A percentile compares a stretch with the other conserved stretches of the same genome.
Evolutionary conservation across 2,888 invertebrate species (phyloP).

Genomic region (Spisula subtruncata): DNA sequence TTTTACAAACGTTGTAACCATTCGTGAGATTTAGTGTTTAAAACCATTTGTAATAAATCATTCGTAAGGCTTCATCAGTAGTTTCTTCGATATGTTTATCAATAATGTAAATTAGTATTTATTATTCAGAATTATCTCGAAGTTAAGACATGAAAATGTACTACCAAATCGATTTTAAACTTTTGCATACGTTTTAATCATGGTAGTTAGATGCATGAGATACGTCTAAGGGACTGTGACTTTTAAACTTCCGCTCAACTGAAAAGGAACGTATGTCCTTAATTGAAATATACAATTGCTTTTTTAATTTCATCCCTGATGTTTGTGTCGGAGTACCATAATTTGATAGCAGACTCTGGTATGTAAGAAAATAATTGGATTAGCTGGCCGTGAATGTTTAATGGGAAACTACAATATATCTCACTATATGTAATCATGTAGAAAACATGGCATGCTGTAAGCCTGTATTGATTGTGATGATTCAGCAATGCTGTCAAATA

Average conservation of each 20-base stretch:
- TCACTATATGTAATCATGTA: neutral
- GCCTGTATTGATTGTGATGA: neutral
- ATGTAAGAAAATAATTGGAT: conserved; percentile 11
- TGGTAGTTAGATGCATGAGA: too few species aligned
- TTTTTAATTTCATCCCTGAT: neutral
- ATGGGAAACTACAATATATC: neutral
- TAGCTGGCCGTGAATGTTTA: neutral
- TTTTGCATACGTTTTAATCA: too few species aligned
- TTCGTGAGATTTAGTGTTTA: too few species aligned
- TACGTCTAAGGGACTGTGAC: neutral
- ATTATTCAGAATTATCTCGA: too few species aligned
- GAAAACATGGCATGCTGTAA: neutral
- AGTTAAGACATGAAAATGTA: too few species aligned
- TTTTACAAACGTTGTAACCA: too few species aligned
- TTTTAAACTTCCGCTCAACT: neutral
- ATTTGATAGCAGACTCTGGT: neutral
- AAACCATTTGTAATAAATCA: too few species aligned
- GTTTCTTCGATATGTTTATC: too few species aligned
- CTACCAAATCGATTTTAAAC: too few species aligned
- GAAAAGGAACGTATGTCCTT: neutral
- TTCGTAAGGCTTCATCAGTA: too few species aligned
- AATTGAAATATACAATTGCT: neutral
- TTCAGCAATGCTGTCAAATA: neutral
- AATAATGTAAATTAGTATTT: too few species aligned
- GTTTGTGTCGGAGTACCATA: neutral